phyloP scores from a whole-genome alignment of 2,797 vertebrate species.

The Argya squamiceps region DNA sequence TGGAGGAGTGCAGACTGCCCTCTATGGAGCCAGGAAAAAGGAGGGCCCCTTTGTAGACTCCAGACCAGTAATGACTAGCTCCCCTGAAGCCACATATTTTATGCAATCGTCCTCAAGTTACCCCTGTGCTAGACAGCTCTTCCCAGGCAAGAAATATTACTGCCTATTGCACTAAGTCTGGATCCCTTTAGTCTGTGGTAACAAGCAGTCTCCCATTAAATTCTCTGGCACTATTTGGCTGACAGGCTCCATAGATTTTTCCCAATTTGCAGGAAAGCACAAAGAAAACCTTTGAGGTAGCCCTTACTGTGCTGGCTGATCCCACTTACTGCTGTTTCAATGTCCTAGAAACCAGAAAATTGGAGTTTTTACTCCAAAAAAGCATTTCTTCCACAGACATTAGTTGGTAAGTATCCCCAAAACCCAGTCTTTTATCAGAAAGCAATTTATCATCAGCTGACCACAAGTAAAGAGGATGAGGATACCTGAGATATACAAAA shows the following conservation, averaged over 20 bases:
- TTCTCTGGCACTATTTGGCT: not conserved
- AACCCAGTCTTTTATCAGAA: not conserved
- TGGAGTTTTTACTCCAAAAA: not conserved
- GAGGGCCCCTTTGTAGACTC: not conserved
- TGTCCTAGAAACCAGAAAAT: not conserved
- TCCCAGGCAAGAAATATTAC: not conserved
- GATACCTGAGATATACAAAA: not conserved
- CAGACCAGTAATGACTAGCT: not conserved
- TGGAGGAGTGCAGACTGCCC: not conserved
- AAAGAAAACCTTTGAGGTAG: not conserved
- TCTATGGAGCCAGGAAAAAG: accelerated
- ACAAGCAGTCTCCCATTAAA: not conserved
- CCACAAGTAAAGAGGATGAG: not conserved
- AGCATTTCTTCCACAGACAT: not conserved
- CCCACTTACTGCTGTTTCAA: not conserved
- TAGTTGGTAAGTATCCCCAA: not conserved
- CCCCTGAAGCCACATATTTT: not conserved
- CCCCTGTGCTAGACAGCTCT: not conserved
- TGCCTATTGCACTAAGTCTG: not conserved
- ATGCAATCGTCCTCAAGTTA: not conserved
- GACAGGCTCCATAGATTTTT: not conserved
- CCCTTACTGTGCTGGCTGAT: not conserved
- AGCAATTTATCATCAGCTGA: not conserved
- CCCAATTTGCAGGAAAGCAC: not conserved
- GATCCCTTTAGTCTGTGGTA: not conserved